phyloP scores from a whole-genome alignment of 2,113 vertebrate genomes.

The Eulemur rufifrons region DNA sequence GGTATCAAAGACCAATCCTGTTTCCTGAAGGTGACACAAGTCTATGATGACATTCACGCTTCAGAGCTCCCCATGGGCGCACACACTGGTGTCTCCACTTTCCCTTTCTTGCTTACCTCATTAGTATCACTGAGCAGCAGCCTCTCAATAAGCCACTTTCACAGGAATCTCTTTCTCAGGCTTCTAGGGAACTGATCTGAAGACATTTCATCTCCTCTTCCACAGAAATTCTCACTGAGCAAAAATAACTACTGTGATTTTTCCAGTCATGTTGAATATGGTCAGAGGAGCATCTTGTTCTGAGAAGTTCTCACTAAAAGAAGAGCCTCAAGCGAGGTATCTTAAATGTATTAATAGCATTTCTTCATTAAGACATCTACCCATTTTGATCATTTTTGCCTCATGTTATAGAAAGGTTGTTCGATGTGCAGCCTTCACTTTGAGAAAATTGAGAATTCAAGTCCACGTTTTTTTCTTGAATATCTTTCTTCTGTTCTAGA shows the following conservation, averaged over 20 bases:
- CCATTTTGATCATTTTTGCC: not conserved
- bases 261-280: not conserved
- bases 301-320: not conserved
- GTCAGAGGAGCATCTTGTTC: not conserved
- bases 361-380: not conserved
- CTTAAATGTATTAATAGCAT: not conserved
- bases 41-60: not conserved
- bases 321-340: not conserved
- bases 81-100: not conserved
- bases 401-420: not conserved
- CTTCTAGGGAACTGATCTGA: not conserved
- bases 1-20: not conserved
- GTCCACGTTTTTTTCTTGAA: not conserved
- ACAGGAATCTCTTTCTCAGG: not conserved
- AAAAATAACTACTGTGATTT: not conserved
- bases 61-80: not conserved
- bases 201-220: not conserved
- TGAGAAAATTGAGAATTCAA: slow-evolving; percentile 17
- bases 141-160: not conserved
- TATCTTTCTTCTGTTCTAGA: not conserved
- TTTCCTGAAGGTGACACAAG: not conserved
- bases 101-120: not conserved
- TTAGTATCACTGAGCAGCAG: not conserved
- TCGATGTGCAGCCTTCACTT: not conserved
- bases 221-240: not conserved